A percentile compares a stretch with the other conserved stretches of the same genome.
These are phyloP conservation scores for Aptenodytes patagonicus DNA, from an alignment of 2,113 vertebrate species.

Conservation along the genomic window DNA sequence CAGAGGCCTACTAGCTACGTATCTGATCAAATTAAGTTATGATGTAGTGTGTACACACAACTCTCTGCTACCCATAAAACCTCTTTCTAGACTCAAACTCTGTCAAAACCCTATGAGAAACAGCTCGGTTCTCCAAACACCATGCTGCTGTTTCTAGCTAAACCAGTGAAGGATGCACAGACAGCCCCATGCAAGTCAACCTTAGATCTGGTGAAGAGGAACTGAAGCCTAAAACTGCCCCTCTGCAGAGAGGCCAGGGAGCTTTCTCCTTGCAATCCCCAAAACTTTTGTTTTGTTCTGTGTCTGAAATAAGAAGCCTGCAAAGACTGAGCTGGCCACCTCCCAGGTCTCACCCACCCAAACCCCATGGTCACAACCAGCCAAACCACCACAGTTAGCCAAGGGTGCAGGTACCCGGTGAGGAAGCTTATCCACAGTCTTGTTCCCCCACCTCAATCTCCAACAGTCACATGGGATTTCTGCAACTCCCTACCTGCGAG, in stretches of 20 bases:
- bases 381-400: neutral
- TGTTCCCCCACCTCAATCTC: neutral
- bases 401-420: neutral
- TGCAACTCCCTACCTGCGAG: accelerated
- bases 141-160: neutral
- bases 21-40: neutral
- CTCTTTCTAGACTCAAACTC: neutral
- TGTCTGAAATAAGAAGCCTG: neutral
- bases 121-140: neutral
- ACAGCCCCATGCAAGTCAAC: neutral
- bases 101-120: neutral
- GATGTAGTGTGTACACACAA: neutral
- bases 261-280: neutral
- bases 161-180: neutral
- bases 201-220: neutral
- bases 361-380: neutral
- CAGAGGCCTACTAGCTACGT: neutral
- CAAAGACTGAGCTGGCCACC: neutral
- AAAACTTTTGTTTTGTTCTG: neutral
- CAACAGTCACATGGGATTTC: neutral
- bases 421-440: neutral
- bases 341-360: neutral
- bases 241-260: neutral
- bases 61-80: neutral
- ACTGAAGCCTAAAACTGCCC: neutral